Evolutionary conservation across 1,140 invertebrate species (phyloP), one percentile per base, ranked within the genome.

Genomic region (Drosophila rufa): DNA sequence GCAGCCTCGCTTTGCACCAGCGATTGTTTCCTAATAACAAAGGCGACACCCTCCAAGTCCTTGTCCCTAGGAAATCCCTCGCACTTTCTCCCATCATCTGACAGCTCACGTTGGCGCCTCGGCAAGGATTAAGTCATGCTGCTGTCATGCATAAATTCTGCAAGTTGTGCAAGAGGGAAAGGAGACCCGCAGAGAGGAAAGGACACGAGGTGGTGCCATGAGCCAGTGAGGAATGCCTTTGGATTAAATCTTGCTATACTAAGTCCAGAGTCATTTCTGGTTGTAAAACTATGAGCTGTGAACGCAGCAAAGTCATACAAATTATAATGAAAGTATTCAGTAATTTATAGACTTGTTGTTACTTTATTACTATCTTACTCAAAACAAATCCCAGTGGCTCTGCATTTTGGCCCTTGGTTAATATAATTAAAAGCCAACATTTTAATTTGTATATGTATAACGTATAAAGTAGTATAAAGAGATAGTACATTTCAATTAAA

Each of bases 121-220:
- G 68, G 66, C 55, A 73, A 65, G 82, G 82, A 85, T 85, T 85
- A 85, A 85, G 82, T 78, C 68, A 51, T 68, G 75, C 61, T 70
- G 74, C 79, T 86, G 67, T 85, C 82, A 85, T 85, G 82, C 82
- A 85, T 85, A 85, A 85, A 85, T 85, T 85, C 74, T 55, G 82
- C 82, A 85, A 85, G 78, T 81, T 85, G 65, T 82, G 75, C 80
- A 82, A 51, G 46, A 42, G 51, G 45, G 14, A 40, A 17, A 14
- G 27, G 40, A 30, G n/a, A n/a, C n/a, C n/a, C n/a, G n/a, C n/a
- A n/a, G n/a, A n/a, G 15, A 5, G 19, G 27, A 14, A 30, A 6
- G 19, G 19, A 58, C 17, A 15, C 15, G 42, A 27, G 30, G 3
- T 42, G 40, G n/a, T 1, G 14, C 33, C 3, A 5, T 22, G 50